Base-by-base conservation (phyloP, 2,888 invertebrate species). In the Caenorhabditis zanzibari region DNA sequence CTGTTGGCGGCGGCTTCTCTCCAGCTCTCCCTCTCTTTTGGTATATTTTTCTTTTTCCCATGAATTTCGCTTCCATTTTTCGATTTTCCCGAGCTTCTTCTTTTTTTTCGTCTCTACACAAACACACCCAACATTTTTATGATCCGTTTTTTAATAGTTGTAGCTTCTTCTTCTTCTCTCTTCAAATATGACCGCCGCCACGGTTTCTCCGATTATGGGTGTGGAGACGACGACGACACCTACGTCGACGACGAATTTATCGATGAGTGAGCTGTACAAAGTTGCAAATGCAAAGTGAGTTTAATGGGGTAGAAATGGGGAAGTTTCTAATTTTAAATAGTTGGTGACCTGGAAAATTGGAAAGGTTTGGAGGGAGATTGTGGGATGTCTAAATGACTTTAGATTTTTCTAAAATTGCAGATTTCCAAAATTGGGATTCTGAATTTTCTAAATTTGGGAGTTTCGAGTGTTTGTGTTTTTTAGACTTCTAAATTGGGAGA, bases 231-330 rank as follows among this genome's bases (percentile, higher is more conserved):
- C 77, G 2, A 41, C 38, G 41, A 24, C 14, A 10, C 1, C 38
- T 16, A 16, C 14, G 19, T 1, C 26, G 54, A 54, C 54, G 26
- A 24, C 54, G 26, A 54, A 54, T 54, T 28, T 81, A 5, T 73
- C 84, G 26, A 75, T 77, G 58, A 49, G 19, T 26, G 88, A 86
- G 54, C 58, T 88, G 44, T 71, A 84, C 22, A 82, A 85, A 73
- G 85, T 88, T 19, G 85, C 83, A 10, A 85, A 86, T 56, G 88
- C 88, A n/a, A 86, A 85, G 88, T 88, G 54, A 81, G 88, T 81
- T 68, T 38, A 38, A 54, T 54, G 54, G 26, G 14, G 19, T 54
- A 52, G 28, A 38, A 38, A 19, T 47, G 6, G 16, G 16, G 28
- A 16, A 6, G 22, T 5, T 28, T 22, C 54, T 6, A 12, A 32